Conservation (phyloP, 1,140 invertebrate genomes). For the Diorhabda sublineata region DNA sequence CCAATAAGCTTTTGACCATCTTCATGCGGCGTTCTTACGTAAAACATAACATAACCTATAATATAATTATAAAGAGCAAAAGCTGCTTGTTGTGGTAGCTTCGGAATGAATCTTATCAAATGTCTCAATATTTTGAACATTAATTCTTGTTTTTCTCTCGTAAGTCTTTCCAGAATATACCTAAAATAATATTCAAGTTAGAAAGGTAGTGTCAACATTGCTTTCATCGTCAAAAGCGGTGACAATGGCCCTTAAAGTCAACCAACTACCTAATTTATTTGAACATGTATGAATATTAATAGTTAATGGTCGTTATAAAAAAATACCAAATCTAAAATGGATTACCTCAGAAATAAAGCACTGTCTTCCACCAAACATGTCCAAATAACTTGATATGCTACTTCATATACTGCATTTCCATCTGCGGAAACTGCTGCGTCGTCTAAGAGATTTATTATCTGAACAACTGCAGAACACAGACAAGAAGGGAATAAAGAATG, state of each 20-base stretch:
- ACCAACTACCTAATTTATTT: too few relatives aligned
- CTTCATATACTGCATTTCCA: constrained; percentile 86
- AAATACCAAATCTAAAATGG: too few relatives aligned
- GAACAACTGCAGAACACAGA: constrained; percentile 89
- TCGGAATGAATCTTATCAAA: constrained; percentile 87
- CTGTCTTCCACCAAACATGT: constrained; percentile 97
- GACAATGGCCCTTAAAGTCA: too few relatives aligned
- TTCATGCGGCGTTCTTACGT: constrained; percentile 91
- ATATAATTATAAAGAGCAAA: constrained; percentile 99
- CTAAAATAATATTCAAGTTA: constrained; percentile 54
- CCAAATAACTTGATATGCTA: constrained; percentile 89
- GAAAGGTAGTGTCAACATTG: not conserved
- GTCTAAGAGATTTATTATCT: constrained; percentile 91
- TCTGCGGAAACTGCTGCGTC: constrained; percentile 94
- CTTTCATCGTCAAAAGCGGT: not conserved
- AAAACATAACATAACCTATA: constrained; percentile 99
- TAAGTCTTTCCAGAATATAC: constrained; percentile 93
- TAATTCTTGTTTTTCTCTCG: constrained; percentile 90
- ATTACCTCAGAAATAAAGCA: constrained; percentile 66
- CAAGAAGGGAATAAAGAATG: constrained; percentile 95
- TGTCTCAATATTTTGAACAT: constrained; percentile 93
- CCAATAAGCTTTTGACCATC: constrained; percentile 87
- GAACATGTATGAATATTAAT: too few relatives aligned
- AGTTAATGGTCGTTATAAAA: too few relatives aligned
- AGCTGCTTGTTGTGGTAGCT: constrained; percentile 94